Evolutionary conservation across 2,888 invertebrate species (phyloP), one percentile per base, ranked within the genome.

Genomic region (Acanthopleura granulata): DNA sequence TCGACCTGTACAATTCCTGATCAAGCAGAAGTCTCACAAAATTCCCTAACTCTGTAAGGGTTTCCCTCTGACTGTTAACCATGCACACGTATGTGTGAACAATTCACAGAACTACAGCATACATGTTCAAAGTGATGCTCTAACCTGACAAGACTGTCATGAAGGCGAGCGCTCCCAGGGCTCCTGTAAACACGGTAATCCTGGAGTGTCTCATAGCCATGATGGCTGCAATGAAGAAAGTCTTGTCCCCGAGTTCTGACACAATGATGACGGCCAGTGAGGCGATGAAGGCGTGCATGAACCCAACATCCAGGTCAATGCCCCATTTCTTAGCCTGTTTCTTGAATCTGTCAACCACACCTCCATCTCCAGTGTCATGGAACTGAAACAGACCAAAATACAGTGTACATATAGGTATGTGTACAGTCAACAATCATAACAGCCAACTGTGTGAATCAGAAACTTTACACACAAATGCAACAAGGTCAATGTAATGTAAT

Each of bases 201-300:
- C 98, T 92, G 25, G 99, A 95, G 92, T 99, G 97, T 87, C 97
- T 94, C 98, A 99, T 99, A 0, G 99, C 98, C 98, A 99, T 97
- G 80, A 99, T 98, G 83, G 98, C 98, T 49, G 99, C 98, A 86
- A 99, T 99, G 92, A 99, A 99, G 92, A 99, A 99, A 15, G 99
- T 99, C 92, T 99, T 99, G 92, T 99, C 99, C 18, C 98, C 99
- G 76, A 99, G 92, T 91, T 99, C 99, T 0, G 98, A 98, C 72
- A 99, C 97, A 77, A 99, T 93, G 85, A 99, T 99, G 82, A 99
- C 97, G 72, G 97, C 97, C 78, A 99, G 93, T 0, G 98, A 95
- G 61, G 98, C 98, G 74, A 98, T 92, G 91, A 99, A 98, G 16
- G 96, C 98, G 91, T 98, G 96, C 87, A 96, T 92, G 91, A 99